Evolutionary conservation across 37 sponge, comb jelly and placozoan species (phyloP).

Genomic region (Aphrocallistes beatrix): DNA sequence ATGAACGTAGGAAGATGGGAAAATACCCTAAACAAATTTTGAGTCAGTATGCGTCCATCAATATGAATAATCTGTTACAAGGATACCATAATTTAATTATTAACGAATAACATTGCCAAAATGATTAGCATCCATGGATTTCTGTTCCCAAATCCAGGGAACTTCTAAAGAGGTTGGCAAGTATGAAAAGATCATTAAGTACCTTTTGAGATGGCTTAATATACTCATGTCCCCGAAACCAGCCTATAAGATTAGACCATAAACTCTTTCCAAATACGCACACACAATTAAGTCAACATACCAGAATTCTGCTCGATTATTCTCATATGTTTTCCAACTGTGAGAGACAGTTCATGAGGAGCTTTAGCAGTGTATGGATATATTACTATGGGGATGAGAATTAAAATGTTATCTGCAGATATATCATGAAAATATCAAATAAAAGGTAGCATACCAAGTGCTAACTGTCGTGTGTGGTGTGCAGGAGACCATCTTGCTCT

Average conservation of each 20-base stretch:
- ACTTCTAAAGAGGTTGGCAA: not conserved
- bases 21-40: not conserved
- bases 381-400: not conserved
- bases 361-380: not conserved
- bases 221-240: conserved; percentile 7
- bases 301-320: not conserved
- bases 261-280: not conserved
- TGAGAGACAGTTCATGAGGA: not conserved
- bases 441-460: not conserved
- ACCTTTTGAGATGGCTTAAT: not conserved
- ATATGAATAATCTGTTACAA: not conserved
- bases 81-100: too few relatives aligned
- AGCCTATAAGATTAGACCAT: not conserved
- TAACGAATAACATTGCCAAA: too few relatives aligned
- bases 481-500: not conserved
- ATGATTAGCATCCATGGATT: too few relatives aligned
- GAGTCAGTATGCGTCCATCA: not conserved
- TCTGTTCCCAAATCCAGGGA: too few relatives aligned
- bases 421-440: not conserved
- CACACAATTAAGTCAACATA: not conserved
- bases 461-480: not conserved
- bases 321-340: not conserved
- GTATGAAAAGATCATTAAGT: not conserved
- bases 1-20: conserved; percentile 4
- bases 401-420: not conserved